Evolutionary conservation across 2,113 vertebrate species (phyloP).

Genomic region (Pygoscelis antarcticus): DNA sequence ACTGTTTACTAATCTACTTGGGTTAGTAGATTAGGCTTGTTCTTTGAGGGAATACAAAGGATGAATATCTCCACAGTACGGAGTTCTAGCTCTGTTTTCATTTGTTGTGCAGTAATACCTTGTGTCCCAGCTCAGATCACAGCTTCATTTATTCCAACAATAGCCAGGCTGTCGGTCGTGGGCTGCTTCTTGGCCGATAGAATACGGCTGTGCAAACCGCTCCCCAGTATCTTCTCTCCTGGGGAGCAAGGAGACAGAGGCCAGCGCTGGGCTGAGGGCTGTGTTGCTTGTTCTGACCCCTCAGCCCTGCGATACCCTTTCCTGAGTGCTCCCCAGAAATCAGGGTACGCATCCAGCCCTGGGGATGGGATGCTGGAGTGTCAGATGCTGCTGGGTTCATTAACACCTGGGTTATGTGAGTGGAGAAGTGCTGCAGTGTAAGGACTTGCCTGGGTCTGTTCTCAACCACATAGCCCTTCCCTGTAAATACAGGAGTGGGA

Average conservation of each 20-base stretch:
- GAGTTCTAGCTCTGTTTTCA: constrained; percentile 15
- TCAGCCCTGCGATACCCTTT: neutral
- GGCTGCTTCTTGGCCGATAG: neutral
- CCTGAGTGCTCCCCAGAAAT: neutral
- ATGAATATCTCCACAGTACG: neutral
- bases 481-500: neutral
- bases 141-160: neutral
- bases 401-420: neutral
- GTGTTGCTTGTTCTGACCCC: neutral
- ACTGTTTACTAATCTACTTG: constrained; percentile 38
- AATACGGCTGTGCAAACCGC: neutral
- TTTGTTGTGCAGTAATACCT: constrained; percentile 15
- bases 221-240: neutral
- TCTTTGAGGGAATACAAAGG: constrained; percentile 7
- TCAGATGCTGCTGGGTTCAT: neutral
- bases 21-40: constrained; percentile 4
- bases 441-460: neutral
- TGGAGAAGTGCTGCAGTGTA: neutral
- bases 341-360: neutral
- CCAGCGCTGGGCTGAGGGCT: neutral
- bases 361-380: neutral
- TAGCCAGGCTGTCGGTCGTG: neutral
- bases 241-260: neutral
- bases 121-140: neutral
- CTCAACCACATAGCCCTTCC: neutral